These are phyloP conservation scores for Drosophila tropicalis DNA, from an alignment of 1,140 invertebrate species.

Conservation along the genomic window DNA sequence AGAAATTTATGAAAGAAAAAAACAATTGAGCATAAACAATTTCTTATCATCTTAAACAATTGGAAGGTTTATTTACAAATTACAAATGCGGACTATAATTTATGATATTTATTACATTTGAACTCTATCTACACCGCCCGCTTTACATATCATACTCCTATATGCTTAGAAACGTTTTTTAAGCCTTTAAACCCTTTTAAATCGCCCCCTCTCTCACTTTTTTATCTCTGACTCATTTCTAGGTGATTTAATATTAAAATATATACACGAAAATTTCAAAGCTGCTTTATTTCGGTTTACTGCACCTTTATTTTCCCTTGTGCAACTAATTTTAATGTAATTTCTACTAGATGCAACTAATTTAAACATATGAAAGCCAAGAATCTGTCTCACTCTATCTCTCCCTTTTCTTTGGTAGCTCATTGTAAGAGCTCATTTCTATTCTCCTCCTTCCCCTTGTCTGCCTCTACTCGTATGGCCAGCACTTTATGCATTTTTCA, in stretches of 20 bases:
- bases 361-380: conserved; percentile 50
- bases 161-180: too few relatives aligned
- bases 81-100: too few relatives aligned
- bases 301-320: not conserved
- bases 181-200: not conserved
- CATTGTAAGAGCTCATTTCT: conserved; percentile 39
- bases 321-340: conserved; percentile 25
- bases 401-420: conserved; percentile 18
- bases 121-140: too few relatives aligned
- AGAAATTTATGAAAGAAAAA: too few relatives aligned
- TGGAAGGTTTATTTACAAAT: too few relatives aligned
- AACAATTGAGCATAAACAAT: too few relatives aligned
- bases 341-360: conserved; percentile 36
- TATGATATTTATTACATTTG: too few relatives aligned
- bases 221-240: not conserved
- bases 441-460: not conserved
- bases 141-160: too few relatives aligned
- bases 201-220: not conserved
- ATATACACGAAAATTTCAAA: not conserved
- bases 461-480: conserved; percentile 11
- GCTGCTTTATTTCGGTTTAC: not conserved
- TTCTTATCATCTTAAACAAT: too few relatives aligned
- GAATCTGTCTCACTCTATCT: conserved; percentile 9
- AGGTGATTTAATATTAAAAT: not conserved
- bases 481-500: conserved; percentile 74